phyloP scores from a whole-genome alignment of 2,797 vertebrate genomes.

The Schizopygopsis pylzovi region DNA sequence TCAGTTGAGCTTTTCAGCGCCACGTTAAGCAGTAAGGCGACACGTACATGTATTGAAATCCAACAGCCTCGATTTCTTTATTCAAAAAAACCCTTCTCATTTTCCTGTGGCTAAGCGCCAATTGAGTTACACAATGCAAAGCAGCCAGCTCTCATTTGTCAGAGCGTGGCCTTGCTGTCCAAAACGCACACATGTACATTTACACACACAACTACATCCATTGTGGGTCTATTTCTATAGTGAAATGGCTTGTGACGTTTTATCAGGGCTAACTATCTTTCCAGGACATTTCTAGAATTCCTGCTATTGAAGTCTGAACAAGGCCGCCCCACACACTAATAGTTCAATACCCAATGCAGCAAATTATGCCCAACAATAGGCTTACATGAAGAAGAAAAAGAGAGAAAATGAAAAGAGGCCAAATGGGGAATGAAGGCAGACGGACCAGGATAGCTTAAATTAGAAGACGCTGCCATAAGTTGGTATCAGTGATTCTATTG shows the following conservation, averaged over 20 bases:
- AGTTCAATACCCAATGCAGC: conserved; percentile 73
- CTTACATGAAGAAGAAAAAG: conserved; percentile 64
- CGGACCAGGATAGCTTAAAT: conserved; percentile 34
- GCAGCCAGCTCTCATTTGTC: conserved; percentile 53
- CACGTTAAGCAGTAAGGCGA: conserved; percentile 56
- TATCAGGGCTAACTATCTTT: conserved; percentile 80
- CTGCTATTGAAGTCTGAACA: conserved; percentile 71
- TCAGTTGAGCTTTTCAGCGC: conserved; percentile 53
- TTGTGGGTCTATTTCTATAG: conserved; percentile 75
- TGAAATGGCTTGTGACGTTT: conserved; percentile 71
- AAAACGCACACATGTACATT: conserved; percentile 51
- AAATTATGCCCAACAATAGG: conserved; percentile 65
- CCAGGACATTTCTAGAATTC: conserved; percentile 80
- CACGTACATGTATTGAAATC: conserved; percentile 70
- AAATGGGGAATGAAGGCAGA: conserved; percentile 43
- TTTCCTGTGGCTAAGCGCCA: conserved; percentile 68
- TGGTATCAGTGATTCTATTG: conserved; percentile 75
- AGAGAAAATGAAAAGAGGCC: conserved; percentile 66
- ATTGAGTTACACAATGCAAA: conserved; percentile 66
- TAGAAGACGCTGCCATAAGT: conserved; percentile 62
- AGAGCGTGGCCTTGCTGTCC: conserved; percentile 40
- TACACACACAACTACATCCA: conserved; percentile 69
- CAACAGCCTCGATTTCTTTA: conserved; percentile 71
- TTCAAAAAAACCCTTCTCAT: conserved; percentile 71
- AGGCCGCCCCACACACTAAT: conserved; percentile 72